phyloP scores from a whole-genome alignment of 2,888 invertebrate genomes.

The Eudasyphora cyanicolor region DNA sequence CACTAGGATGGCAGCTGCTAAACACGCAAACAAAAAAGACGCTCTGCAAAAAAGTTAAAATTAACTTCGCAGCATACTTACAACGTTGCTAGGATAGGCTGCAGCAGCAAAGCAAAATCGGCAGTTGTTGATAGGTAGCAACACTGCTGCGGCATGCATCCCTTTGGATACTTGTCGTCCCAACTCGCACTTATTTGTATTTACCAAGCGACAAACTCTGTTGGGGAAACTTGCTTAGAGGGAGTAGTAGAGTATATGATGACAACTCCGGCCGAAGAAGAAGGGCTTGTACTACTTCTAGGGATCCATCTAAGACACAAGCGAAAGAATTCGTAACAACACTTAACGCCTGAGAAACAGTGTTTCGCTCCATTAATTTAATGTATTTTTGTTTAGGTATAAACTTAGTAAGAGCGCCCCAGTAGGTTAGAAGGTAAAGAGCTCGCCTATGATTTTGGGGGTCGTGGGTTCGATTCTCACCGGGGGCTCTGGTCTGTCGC shows the following conservation, averaged over 20 bases:
- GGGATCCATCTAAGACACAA: background rate
- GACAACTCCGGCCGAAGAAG: constrained; percentile 6
- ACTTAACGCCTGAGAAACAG: too few species aligned
- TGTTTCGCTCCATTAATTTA: too few species aligned
- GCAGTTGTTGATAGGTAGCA: background rate
- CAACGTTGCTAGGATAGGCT: background rate
- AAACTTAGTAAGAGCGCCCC: too few species aligned
- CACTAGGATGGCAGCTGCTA: background rate
- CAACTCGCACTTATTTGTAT: background rate
- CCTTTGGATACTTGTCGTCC: background rate
- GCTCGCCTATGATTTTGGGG: too few species aligned
- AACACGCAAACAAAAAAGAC: background rate
- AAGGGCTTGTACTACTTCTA: background rate
- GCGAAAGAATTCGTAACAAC: constrained; percentile 2
- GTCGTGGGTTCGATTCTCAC: too few species aligned
- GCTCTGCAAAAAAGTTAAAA: background rate
- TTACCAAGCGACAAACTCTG: too few species aligned
- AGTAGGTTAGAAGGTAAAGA: too few species aligned
- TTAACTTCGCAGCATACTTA: background rate
- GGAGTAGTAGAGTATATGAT: constrained; percentile 9
- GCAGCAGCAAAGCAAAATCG: background rate
- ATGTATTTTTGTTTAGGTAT: too few species aligned
- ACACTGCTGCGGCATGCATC: background rate
- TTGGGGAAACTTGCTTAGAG: constrained; percentile 13
- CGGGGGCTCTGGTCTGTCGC: too few species aligned